Evolutionary conservation across 2,888 invertebrate species (phyloP).

Genomic region (Lutraria lutraria): DNA sequence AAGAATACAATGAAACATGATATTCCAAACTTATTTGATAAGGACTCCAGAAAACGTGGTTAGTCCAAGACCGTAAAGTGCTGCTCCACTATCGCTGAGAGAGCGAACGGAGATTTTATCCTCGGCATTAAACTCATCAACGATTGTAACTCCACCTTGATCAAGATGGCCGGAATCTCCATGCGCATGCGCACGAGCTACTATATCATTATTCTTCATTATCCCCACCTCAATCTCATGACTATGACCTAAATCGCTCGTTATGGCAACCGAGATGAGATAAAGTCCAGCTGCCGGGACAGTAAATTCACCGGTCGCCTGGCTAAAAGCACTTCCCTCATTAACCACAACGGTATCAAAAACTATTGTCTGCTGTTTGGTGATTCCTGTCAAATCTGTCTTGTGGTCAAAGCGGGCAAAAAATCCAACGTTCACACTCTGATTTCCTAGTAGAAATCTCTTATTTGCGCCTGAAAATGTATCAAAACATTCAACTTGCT

Average conservation of each 20-base stretch:
- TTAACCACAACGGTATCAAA: slow-evolving; percentile 37
- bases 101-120: slow-evolving; percentile 24
- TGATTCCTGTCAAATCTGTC: slow-evolving; percentile 23
- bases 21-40: slow-evolving; percentile 20
- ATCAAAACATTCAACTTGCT: neutral
- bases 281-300: slow-evolving; percentile 30
- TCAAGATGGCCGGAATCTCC: slow-evolving; percentile 47
- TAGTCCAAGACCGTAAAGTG: slow-evolving; percentile 31
- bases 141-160: slow-evolving; percentile 34
- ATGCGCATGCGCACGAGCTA: slow-evolving; percentile 46
- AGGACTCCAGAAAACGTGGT: slow-evolving; percentile 37
- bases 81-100: neutral
- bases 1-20: too few relatives aligned
- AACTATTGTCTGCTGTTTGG: slow-evolving; percentile 20
- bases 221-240: slow-evolving; percentile 39
- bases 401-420: slow-evolving; percentile 28
- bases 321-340: slow-evolving; percentile 14
- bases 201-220: slow-evolving; percentile 22
- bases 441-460: slow-evolving; percentile 13
- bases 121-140: slow-evolving; percentile 1
- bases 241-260: slow-evolving; percentile 39
- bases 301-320: slow-evolving; percentile 11
- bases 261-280: slow-evolving; percentile 27
- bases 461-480: neutral
- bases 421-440: slow-evolving; percentile 19